Percentiles rank a stretch among this genome's conserved stretches.
These are phyloP conservation scores for Helobdella robusta DNA, from an alignment of 2,888 invertebrate species.

Conservation along the genomic window DNA sequence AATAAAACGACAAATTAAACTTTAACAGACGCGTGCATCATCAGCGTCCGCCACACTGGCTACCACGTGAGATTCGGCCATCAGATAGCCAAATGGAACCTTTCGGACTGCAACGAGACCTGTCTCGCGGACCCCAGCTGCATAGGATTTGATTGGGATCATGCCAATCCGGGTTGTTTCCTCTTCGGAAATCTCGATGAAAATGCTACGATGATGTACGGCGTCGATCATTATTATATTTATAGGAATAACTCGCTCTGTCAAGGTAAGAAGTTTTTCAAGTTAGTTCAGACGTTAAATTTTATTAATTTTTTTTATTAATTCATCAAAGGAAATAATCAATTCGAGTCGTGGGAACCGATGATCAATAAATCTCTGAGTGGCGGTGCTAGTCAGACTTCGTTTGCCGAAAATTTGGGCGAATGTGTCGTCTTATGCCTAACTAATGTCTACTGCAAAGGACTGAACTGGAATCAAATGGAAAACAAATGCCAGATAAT, in stretches of 20 bases:
- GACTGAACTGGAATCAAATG: background rate
- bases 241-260: constrained; percentile 5
- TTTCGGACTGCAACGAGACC: background rate
- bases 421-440: background rate
- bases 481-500: constrained; percentile 6
- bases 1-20: background rate
- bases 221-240: constrained; percentile 11
- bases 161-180: constrained; percentile 16
- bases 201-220: background rate
- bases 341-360: background rate
- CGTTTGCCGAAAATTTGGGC: background rate
- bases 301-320: background rate
- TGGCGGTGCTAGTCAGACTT: background rate
- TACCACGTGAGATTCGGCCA: constrained; percentile 4
- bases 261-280: background rate
- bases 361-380: background rate
- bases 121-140: constrained; percentile 1
- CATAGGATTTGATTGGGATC: constrained; percentile 13
- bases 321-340: background rate
- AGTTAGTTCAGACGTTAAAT: background rate
- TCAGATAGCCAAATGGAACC: background rate
- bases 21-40: background rate
- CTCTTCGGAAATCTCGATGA: background rate
- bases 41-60: too few relatives aligned
- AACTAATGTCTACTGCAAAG: constrained; percentile 7